These are phyloP conservation scores for Suricata suricatta DNA, from an alignment of 2,113 vertebrate genomes.

Conservation along the genomic window DNA sequence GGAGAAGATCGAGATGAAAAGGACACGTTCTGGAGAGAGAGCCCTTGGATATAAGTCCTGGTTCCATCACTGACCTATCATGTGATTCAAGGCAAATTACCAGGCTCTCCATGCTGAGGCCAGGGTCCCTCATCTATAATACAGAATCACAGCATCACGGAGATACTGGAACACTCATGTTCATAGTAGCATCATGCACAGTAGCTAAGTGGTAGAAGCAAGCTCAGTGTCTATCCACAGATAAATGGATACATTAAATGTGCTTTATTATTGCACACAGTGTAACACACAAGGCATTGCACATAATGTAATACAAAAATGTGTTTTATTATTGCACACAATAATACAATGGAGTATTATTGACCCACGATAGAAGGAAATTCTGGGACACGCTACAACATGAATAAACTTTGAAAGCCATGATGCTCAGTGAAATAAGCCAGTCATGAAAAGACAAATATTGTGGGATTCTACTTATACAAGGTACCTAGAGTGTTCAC, in stretches of 20 bases:
- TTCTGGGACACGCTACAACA: neutral
- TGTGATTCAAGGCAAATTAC: neutral
- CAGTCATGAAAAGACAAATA: neutral
- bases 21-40: neutral
- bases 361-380: neutral
- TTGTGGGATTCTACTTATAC: neutral
- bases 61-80: neutral
- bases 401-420: neutral
- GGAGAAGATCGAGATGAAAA: neutral
- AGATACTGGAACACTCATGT: neutral
- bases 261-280: too few species aligned
- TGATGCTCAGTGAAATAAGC: neutral
- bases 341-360: neutral
- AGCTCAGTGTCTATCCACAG: neutral
- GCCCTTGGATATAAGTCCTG: neutral
- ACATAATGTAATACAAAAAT: neutral
- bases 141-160: neutral
- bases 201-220: neutral
- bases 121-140: neutral
- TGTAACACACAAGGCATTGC: too few species aligned
- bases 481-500: neutral
- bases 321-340: too few species aligned
- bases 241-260: neutral
- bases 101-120: neutral
- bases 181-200: neutral